Base-by-base conservation (phyloP, 2,113 vertebrate genomes). In the Athene cunicularia region DNA sequence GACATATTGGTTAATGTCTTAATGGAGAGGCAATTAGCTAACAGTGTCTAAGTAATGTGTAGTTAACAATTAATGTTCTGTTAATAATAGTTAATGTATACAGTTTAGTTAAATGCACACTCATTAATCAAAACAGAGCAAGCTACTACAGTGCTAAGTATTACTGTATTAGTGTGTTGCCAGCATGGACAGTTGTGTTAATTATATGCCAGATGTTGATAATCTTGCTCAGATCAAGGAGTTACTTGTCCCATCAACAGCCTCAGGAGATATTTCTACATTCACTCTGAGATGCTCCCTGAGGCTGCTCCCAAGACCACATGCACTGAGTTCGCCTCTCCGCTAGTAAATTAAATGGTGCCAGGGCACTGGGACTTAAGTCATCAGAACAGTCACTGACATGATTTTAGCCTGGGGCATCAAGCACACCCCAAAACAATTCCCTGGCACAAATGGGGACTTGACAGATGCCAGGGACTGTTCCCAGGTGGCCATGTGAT, bases 121-220 rank as follows among this genome's bases (percentile, higher is more conserved):
- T 88, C 58, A 72, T 93, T 89, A 96, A 94, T 88, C 77, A 91
- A 95, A 94, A 58, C 50, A 82, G 71, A 94, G 37, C 87, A 88
- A 93, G 70, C 49, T 87, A 52, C 6, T 9, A 63, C 76, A 82
- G 24, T 76, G 49, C 21, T 86, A 72, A 79, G 39, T 87, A 55
- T 64, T 93, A 52, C 27, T 59, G 37, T 90, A 90, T 93, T 70
- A 67, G 28, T 37, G 23, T 70, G 80, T n/a, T 93, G 53, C 82
- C 77, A 93, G 66, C 35, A 84, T 70, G 96, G 93, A 79, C 80
- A 64, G 53, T 70, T 58, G 45, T 91, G 77, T 76, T 95, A 96
- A 95, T 95, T 95, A 90, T 37, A 87, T 86, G 66, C 77, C 93
- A 96, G 87, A 90, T 91, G 87, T 62, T 82, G 91, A 94, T 95